phyloP scores from a whole-genome alignment of 2,113 vertebrate genomes.

The Vicugna pacos region DNA sequence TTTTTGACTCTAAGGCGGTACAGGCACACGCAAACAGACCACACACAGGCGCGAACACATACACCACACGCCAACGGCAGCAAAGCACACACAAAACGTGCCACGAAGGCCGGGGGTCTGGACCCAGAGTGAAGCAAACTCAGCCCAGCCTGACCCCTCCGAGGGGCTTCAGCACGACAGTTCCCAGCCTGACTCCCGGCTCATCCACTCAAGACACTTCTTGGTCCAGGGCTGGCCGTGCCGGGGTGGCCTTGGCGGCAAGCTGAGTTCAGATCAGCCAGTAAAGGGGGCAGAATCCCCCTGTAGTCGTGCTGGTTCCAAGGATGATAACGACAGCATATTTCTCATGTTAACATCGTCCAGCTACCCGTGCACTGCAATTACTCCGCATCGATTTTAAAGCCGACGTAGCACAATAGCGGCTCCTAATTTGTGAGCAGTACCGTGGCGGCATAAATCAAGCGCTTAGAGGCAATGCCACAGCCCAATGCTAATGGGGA shows the following conservation, averaged over 20 bases:
- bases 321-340: slow-evolving; percentile 66
- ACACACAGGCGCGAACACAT: neutral
- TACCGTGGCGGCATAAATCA: slow-evolving; percentile 82
- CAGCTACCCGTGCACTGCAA: slow-evolving; percentile 74
- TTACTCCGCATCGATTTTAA: slow-evolving; percentile 85
- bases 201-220: neutral
- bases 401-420: slow-evolving; percentile 78
- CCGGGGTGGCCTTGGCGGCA: neutral
- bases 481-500: slow-evolving; percentile 73
- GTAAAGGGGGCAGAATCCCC: slow-evolving; percentile 65
- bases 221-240: neutral
- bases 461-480: slow-evolving; percentile 76
- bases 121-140: neutral
- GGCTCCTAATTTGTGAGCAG: slow-evolving; percentile 85
- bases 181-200: neutral
- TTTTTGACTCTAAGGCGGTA: neutral
- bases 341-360: slow-evolving; percentile 77
- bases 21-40: too few relatives aligned
- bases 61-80: neutral
- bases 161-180: accelerated
- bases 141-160: neutral
- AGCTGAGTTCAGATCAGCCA: slow-evolving; percentile 58
- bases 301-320: slow-evolving; percentile 73
- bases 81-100: neutral
- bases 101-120: neutral